phyloP scores from a whole-genome alignment of 2,888 invertebrate genomes.

The Meta bourneti region DNA sequence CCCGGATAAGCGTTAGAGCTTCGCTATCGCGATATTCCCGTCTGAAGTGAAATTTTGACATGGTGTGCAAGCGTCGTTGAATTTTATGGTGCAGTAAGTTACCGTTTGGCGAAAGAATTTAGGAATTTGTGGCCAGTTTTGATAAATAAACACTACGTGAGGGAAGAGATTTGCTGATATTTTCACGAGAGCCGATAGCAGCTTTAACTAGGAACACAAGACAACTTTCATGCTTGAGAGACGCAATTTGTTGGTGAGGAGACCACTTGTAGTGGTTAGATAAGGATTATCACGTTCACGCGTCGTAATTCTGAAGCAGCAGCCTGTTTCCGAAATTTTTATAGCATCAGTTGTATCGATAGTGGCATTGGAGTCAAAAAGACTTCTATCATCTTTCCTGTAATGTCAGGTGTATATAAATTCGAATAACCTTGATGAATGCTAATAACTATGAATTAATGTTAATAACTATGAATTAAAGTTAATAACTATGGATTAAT shows the following conservation, averaged over 20 bases:
- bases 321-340: not conserved
- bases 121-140: not conserved
- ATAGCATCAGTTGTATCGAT: not conserved
- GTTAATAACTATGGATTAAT: too few species aligned
- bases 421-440: too few species aligned
- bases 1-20: not conserved
- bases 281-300: not conserved
- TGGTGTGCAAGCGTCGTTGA: slow-evolving; percentile 7
- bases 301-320: not conserved
- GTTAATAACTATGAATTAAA: too few species aligned
- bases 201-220: not conserved
- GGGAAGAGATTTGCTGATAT: not conserved
- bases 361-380: too few species aligned
- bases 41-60: not conserved
- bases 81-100: slow-evolving; percentile 30
- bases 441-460: too few species aligned
- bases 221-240: not conserved
- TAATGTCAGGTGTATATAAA: too few species aligned
- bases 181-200: not conserved
- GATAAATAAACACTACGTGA: not conserved
- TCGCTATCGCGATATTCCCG: not conserved
- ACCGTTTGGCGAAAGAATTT: not conserved
- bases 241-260: not conserved
- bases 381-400: too few species aligned
- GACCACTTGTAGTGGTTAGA: not conserved